Percentiles rank a stretch among this genome's conserved stretches.
Evolutionary conservation across 2,797 vertebrate genomes (phyloP).

Genomic region (Chaenodraco wilsoni): DNA sequence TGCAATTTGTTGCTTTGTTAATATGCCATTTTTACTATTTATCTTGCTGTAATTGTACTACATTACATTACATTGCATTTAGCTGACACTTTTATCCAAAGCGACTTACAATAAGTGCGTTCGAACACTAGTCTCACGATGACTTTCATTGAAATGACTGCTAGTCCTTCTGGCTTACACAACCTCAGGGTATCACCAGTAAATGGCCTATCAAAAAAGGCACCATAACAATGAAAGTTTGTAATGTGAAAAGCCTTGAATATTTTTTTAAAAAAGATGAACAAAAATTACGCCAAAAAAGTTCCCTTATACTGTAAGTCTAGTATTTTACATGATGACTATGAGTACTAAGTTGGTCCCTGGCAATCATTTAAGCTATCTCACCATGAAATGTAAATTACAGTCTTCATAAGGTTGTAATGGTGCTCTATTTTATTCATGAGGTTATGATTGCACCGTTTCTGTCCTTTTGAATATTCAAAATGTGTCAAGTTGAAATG

Average conservation of each 20-base stretch:
- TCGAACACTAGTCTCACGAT: slow-evolving; percentile 1
- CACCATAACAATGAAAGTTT: slow-evolving; percentile 53
- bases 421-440: slow-evolving; percentile 77
- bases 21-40: not conserved
- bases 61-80: too few species aligned
- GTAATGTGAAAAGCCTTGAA: slow-evolving; percentile 62
- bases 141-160: slow-evolving; percentile 37
- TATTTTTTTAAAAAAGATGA: slow-evolving; percentile 58
- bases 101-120: too few species aligned
- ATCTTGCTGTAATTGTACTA: slow-evolving; percentile 35
- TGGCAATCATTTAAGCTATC: slow-evolving; percentile 64
- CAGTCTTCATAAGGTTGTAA: slow-evolving; percentile 72
- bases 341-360: slow-evolving; percentile 52
- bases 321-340: slow-evolving; percentile 60
- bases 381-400: slow-evolving; percentile 70
- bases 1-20: not conserved
- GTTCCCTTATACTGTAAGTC: slow-evolving; percentile 56
- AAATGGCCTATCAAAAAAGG: slow-evolving; percentile 69
- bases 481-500: slow-evolving; percentile 68
- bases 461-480: slow-evolving; percentile 75
- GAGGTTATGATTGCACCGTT: slow-evolving; percentile 71
- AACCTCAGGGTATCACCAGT: slow-evolving; percentile 52
- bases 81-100: too few species aligned
- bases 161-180: slow-evolving; percentile 27
- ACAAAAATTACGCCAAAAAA: slow-evolving; percentile 61